Evolutionary conservation across 2,888 invertebrate genomes (phyloP).

Genomic region (Antitype chi): DNA sequence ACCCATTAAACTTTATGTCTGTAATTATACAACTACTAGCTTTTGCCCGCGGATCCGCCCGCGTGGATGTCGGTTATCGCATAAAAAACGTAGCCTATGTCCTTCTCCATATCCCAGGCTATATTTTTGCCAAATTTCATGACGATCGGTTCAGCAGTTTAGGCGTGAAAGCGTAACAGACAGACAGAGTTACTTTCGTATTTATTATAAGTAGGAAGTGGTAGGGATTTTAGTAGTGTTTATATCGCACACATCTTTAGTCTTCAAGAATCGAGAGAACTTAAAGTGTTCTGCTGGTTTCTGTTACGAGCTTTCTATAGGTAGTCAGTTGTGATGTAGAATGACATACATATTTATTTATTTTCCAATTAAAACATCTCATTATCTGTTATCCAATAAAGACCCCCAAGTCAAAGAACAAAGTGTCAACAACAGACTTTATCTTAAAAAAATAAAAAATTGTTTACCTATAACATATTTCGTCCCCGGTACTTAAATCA

Average conservation of each 20-base stretch:
- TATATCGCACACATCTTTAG: not conserved
- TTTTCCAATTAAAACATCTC: not conserved
- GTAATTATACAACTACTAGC: not conserved
- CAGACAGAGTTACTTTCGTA: too few relatives aligned
- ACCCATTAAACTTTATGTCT: not conserved
- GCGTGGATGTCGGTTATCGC: too few relatives aligned
- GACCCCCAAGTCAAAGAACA: constrained; percentile 23
- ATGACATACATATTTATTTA: not conserved
- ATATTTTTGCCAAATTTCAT: too few relatives aligned
- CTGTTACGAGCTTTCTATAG: not conserved
- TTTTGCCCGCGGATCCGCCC: too few relatives aligned
- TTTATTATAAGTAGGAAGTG: too few relatives aligned
- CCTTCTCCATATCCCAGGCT: too few relatives aligned
- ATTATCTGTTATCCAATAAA: constrained; percentile 8
- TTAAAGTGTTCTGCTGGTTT: not conserved
- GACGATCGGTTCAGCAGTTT: too few relatives aligned
- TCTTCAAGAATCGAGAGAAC: not conserved
- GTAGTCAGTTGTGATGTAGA: not conserved
- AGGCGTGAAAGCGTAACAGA: too few relatives aligned
- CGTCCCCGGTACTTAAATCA: constrained; percentile 15
- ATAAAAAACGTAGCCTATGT: too few relatives aligned
- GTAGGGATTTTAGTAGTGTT: not conserved
- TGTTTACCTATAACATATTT: constrained; percentile 7
- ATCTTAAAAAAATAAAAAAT: constrained; percentile 40
- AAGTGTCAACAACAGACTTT: constrained; percentile 28